phyloP scores from a whole-genome alignment of 2,888 invertebrate species.

The Nudaria mundana region DNA sequence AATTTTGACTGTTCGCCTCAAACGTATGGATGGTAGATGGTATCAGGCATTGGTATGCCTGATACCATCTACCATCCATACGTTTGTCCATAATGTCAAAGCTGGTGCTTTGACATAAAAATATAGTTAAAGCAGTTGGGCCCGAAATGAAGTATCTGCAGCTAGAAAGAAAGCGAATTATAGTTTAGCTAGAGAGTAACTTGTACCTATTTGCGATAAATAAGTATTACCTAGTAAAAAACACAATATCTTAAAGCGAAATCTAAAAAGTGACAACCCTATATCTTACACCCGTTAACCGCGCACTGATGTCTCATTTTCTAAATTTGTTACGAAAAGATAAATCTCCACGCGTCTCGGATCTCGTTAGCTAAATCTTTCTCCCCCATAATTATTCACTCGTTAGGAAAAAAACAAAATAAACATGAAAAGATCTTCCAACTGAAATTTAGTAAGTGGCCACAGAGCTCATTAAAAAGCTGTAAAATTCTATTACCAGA shows the following conservation, averaged over 20 bases:
- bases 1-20: too few relatives aligned
- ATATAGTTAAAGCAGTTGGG: too few relatives aligned
- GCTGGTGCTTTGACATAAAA: too few relatives aligned
- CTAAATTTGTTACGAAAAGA: slow-evolving; percentile 78
- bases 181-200: too few relatives aligned
- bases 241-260: neutral
- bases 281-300: slow-evolving; percentile 33
- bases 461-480: slow-evolving; percentile 76
- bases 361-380: slow-evolving; percentile 76
- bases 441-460: slow-evolving; percentile 71
- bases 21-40: too few relatives aligned
- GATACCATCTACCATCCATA: too few relatives aligned
- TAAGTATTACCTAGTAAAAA: too few relatives aligned
- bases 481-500: slow-evolving; percentile 72
- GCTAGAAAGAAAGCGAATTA: too few relatives aligned
- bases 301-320: slow-evolving; percentile 76
- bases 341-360: slow-evolving; percentile 71
- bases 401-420: slow-evolving; percentile 48
- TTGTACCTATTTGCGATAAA: too few relatives aligned
- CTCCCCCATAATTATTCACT: slow-evolving; percentile 72
- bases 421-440: slow-evolving; percentile 68
- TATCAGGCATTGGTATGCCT: too few relatives aligned
- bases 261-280: slow-evolving; percentile 28
- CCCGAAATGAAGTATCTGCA: too few relatives aligned
- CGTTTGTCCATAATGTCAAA: too few relatives aligned